Evolutionary conservation across 2,888 invertebrate genomes (phyloP), one percentile per base, ranked within the genome.

Genomic region (Mystacides longicornis): DNA sequence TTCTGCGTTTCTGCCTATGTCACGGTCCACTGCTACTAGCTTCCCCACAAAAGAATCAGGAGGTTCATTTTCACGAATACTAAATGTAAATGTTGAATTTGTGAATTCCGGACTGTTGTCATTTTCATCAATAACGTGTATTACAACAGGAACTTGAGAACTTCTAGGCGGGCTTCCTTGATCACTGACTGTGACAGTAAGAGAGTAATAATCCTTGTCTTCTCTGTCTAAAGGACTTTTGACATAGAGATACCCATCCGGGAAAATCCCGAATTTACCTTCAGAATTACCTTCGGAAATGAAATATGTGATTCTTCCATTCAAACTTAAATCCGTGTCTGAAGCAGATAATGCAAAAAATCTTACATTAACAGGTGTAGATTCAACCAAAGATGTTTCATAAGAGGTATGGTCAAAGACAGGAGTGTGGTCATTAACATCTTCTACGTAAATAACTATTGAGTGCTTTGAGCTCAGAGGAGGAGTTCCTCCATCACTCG

Each of bases 371-470:
- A 96, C 93, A 1, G 89, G 82, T 2, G 91, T 92, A 1, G 93
- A 91, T 73, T 97, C 97, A 4, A 87, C 72, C 51, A 97, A 71
- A 1, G 95, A 94, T 2, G 93, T 92, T 75, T 96, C 95, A 70
- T 95, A 96, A 16, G 89, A 90, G 1, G 89, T 88, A 64, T 92
- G 87, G 68, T 91, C 89, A 71, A 97, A 97, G 2, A 92, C 87
- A 9, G 96, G 96, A 1, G 94, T 94, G 67, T 96, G 94, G 71
- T 96, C 93, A 70, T 97, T 97, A 2, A 95, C 92, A 69, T 96
- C 95, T 64, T 85, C 85, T 57, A 94, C 81, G 20, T 81, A 81
- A 43, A 89, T 81, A 23, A 81, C 77, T 46, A 93, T 81, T 5
- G 81, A 78, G 64, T 90, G 86, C 64, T 85, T 87, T 0, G 90